These are phyloP conservation scores for Pseudomugil tenellus DNA, from an alignment of 2,797 vertebrate genomes.

Conservation along the genomic window DNA sequence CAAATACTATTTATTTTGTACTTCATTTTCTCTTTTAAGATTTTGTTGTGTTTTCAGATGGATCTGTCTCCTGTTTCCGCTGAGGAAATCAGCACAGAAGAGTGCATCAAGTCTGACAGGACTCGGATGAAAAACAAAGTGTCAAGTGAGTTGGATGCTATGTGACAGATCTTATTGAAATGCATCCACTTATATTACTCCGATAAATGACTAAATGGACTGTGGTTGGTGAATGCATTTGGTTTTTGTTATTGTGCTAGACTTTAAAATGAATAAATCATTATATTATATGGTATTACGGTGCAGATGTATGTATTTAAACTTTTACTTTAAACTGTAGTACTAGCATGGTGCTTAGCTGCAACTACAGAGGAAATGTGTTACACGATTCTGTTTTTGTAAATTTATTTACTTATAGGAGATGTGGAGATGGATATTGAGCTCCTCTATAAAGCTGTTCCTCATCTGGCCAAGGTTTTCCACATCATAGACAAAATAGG, in stretches of 20 bases:
- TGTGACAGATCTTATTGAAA: too few relatives aligned
- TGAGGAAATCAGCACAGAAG: constrained; percentile 44
- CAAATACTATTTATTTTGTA: too few relatives aligned
- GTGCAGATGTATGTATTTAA: not conserved
- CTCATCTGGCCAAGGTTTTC: constrained; percentile 90
- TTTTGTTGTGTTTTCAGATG: constrained; percentile 57
- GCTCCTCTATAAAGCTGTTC: constrained; percentile 90
- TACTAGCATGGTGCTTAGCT: not conserved
- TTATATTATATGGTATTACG: too few relatives aligned
- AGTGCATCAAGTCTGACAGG: constrained; percentile 38
- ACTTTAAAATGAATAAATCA: too few relatives aligned
- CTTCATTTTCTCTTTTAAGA: too few relatives aligned
- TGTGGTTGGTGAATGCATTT: too few relatives aligned
- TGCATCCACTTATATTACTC: too few relatives aligned
- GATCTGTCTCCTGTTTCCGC: constrained; percentile 44
- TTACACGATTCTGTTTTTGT: not conserved
- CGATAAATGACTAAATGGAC: too few relatives aligned
- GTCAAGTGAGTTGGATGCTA: constrained; percentile 63
- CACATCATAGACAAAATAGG: constrained; percentile 93
- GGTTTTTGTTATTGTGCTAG: too few relatives aligned
- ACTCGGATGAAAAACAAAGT: constrained; percentile 60
- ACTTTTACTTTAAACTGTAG: not conserved
- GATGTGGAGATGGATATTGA: constrained; percentile 90
- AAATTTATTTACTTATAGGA: constrained; percentile 51
- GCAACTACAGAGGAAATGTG: not conserved